Evolutionary conservation across 2,888 invertebrate genomes (phyloP), one percentile per base, ranked within the genome.

Genomic region (Drosophila monieri): DNA sequence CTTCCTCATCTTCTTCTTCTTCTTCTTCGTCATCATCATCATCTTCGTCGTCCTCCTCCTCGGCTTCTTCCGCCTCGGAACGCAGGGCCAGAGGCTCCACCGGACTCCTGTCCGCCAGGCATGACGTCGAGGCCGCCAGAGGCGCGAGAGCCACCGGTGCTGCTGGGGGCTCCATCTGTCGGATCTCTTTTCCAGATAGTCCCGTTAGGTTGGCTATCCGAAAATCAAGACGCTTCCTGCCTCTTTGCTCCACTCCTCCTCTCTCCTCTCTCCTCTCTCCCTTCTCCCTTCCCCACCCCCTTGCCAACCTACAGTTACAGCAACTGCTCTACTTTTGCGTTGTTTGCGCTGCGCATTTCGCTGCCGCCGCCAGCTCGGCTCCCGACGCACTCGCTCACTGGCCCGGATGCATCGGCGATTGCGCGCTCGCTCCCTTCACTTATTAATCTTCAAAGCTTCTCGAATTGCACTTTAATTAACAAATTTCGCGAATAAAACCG

Each of bases 311-410:
- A 64, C 59, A 69, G 74, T 67, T 78, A 58, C 54, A 41, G 15
- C 18, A 56, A 37, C 67, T 73, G 70, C 79, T 85, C 86, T 83
- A 85, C 74, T 80, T 85, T 74, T 57, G 69, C 43, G 48, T 43
- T 69, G 57, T 78, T 71, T n/a, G 56, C 47, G 69, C 67, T 71
- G 78, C 71, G 73, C 85, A 85, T 81, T 54, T 59, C 35, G 35
- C 12, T 35, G 51, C 58, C 51, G 15, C 35, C 67, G 37, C 67
- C 67, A 62, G 32, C 32, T 53, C 44, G 35, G 41, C 30, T 41
- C 6, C 15, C 4, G 21, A 21, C 21, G 43, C 43, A 21, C 43
- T 21, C 23, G n/a, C 59, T 61, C 41, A 58, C 41, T 61, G 41
- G 23, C 14, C 39, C n/a, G 18, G n/a, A 27, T 37, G 39, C 51